Evolutionary conservation across 2,888 invertebrate genomes (phyloP).

Genomic region (Cataglyphis albicans): DNA sequence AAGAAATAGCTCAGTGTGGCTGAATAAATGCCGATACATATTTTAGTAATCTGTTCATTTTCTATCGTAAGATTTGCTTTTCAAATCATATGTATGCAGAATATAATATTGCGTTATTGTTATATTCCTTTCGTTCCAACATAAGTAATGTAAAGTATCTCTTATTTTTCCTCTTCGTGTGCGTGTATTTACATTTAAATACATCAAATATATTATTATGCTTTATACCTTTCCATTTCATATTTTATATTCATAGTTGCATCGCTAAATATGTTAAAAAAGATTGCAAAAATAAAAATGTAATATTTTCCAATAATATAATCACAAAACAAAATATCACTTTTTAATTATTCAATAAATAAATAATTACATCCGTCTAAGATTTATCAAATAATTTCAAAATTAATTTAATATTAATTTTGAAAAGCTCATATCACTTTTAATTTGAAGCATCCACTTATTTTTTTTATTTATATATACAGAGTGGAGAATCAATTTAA

Average conservation of each 20-base stretch:
- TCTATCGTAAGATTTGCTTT: neutral
- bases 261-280: neutral
- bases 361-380: neutral
- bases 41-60: neutral
- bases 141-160: neutral
- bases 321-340: neutral
- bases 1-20: neutral
- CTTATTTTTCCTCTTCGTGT: neutral
- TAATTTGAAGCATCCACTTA: neutral
- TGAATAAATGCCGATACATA: neutral
- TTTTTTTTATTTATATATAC: neutral
- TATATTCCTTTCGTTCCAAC: neutral
- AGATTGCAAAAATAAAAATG: neutral
- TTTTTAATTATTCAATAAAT: neutral
- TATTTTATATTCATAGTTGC: neutral
- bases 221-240: neutral
- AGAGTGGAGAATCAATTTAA: neutral
- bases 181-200: neutral
- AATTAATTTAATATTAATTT: neutral
- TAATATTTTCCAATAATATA: neutral
- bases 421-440: neutral
- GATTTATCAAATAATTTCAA: neutral
- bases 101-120: neutral
- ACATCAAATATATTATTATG: neutral
- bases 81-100: neutral